A percentile compares a stretch with the other conserved stretches of the same genome.
These are phyloP conservation scores for Rhinogobius similis DNA, from an alignment of 2,113 vertebrate genomes.

Conservation along the genomic window DNA sequence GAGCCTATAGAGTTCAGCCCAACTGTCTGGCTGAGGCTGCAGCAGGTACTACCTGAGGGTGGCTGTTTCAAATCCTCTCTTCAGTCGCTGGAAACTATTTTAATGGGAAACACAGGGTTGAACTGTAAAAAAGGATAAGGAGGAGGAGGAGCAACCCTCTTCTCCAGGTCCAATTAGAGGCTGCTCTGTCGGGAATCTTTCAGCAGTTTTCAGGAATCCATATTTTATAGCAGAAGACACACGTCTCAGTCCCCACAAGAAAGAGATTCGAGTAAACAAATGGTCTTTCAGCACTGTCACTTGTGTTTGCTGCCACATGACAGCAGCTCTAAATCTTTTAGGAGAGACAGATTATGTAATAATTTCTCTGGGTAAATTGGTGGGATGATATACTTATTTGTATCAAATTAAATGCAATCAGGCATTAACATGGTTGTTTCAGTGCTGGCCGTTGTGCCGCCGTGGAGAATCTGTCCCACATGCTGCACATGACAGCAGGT, in stretches of 20 bases:
- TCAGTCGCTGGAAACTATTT: conserved; percentile 72
- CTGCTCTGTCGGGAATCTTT: conserved; percentile 57
- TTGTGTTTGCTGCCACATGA: conserved; percentile 33
- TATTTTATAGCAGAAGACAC: conserved; percentile 43
- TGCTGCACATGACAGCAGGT: conserved; percentile 39
- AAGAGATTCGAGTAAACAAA: conserved; percentile 1
- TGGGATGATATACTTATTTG: conserved; percentile 57
- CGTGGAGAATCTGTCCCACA: conserved; percentile 54
- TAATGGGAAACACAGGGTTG: conserved; percentile 71
- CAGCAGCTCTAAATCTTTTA: conserved; percentile 31
- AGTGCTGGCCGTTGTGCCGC: conserved; percentile 31
- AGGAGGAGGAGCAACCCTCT: conserved; percentile 43
- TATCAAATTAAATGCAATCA: conserved; percentile 62
- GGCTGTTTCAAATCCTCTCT: conserved; percentile 57
- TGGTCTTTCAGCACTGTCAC: conserved; percentile 22
- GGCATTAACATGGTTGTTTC: conserved; percentile 46
- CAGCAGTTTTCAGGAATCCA: conserved; percentile 38
- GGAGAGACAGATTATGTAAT: conserved; percentile 42
- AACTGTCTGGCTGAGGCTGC: conserved; percentile 47
- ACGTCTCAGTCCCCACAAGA: conserved; percentile 17
- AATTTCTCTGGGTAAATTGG: conserved; percentile 49
- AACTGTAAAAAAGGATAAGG: conserved; percentile 25
- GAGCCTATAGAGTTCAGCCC: conserved; percentile 49
- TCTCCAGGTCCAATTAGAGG: conserved; percentile 64
- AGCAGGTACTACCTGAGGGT: conserved; percentile 67